Evolutionary conservation across 35 echinoderm and acorn worm genomes (phyloP).

Genomic region (Stichopus chloronotus): DNA sequence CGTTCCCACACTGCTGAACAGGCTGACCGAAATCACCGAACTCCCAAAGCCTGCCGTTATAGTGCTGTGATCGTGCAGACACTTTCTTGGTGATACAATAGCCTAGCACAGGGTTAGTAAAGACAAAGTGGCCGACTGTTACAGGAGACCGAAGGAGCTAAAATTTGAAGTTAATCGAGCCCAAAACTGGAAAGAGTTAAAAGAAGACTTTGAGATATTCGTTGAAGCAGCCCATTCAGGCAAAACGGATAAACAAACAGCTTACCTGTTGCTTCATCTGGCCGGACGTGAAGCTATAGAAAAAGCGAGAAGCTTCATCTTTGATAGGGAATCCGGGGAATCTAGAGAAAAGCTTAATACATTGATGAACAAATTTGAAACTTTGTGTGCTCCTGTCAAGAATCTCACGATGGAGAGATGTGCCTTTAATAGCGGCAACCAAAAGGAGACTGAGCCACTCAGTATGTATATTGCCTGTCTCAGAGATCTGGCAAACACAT

Average conservation of each 20-base stretch:
- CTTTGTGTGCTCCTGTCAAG: background rate
- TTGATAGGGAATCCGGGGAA: background rate
- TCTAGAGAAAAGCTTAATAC: slow-evolving; percentile 11
- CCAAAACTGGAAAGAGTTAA: slow-evolving; percentile 11
- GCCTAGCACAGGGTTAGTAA: no score
- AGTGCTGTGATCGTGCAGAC: no score
- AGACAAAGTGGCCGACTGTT: no score
- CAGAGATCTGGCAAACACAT: background rate
- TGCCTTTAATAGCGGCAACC: slow-evolving; percentile 3
- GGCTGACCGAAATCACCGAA: no score
- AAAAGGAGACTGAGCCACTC: background rate
- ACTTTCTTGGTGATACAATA: no score
- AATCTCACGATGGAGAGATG: slow-evolving; percentile 35
- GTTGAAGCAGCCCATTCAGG: background rate
- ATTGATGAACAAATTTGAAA: background rate
- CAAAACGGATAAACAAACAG: slow-evolving; percentile 16
- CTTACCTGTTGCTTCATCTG: slow-evolving; percentile 7
- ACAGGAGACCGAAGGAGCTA: background rate
- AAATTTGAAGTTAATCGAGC: background rate
- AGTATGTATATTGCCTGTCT: background rate
- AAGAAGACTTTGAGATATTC: slow-evolving; percentile 24
- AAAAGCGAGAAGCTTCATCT: slow-evolving; percentile 13
- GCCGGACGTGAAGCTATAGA: slow-evolving; percentile 22
- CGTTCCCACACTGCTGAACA: no score
- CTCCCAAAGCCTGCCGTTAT: no score